Base-by-base conservation (phyloP, 2,113 vertebrate genomes). In the Hippoglossus stenolepis region DNA sequence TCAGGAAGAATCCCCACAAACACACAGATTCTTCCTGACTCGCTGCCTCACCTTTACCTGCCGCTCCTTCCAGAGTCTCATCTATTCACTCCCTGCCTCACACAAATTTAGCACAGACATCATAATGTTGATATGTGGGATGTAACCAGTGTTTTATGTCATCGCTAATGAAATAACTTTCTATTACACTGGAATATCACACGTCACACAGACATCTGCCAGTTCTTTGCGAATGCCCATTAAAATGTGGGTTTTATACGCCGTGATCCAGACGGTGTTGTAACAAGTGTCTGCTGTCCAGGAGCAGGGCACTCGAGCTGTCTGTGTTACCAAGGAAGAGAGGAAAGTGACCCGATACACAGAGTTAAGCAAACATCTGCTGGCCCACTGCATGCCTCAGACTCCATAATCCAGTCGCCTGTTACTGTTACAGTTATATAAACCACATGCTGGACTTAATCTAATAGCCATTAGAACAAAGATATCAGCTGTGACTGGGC, bases 281-380 rank as follows among this genome's bases (percentile, higher is more conserved):
- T 28, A 59, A 77, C 70, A 72, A 62, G 73, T 59, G 61, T 73
- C 47, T 24, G 49, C 43, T 35, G 64, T 49, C 66, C 49, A 64
- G 79, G 17, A 75, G 38, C 49, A 49, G 75, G 31, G 40, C 58
- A 68, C 63, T 77, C 17, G 15, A 61, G 65, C 84, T 78, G 72
- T 51, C 67, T 85, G 71, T 8, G 87, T 91, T 71, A 80, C 87
- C 67, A 84, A 21, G 85, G 83, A 77, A 47, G 59, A 75, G 24
- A 53, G 60, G 15, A 63, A 72, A 64, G 77, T 73, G 78, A 90
- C 58, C 77, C 40, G 69, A 78, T 70, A 78, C 66, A 64, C 63
- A 1, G 18, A 82, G 81, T 72, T 83, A 53, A 77, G 87, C 85
- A 91, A 93, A 94, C 91, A 93, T 82, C 89, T 85, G 88, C 79